Evolutionary conservation across 2,113 vertebrate species (phyloP), one percentile per base, ranked within the genome.

Genomic region (Sinosuthora webbiana): DNA sequence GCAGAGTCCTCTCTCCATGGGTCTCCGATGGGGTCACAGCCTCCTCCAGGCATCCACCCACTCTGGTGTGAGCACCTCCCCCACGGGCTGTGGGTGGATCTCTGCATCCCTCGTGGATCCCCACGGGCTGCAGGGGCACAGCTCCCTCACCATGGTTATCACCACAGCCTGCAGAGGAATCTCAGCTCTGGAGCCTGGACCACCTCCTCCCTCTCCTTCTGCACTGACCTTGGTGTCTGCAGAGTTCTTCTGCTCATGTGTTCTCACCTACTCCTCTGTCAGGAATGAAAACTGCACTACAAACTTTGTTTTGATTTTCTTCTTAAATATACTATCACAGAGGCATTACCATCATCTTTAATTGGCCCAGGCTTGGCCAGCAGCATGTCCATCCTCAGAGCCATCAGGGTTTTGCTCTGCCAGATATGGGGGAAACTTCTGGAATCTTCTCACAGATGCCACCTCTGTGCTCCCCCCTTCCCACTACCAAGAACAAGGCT

Each of bases 11-110:
- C 35, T 37, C 16, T 44, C 25, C 20, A 41, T 0, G 1, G 13
- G 5, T 30, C 20, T 70, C 12, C 44, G 24, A 42, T 1, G 0
- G 31, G 20, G 0, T 31, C 80, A 44, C 56, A 70, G 45, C 37
- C 45, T 44, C 25, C 13, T 35, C 37, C 37, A 44, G 56, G 10
- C 3, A 16, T 13, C 37, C 45, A 25, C 21, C 21, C 0, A 0
- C 45, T 15, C 31, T 0, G 0, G 31, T 4, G 0, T 9, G 53
- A 1, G 44, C 28, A 49, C 9, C n/a, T 49, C 5, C 9, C 41
- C 17, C 50, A 47, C 0, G 2, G 33, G 41, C 50, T 55, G 25
- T 1, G 9, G 35, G 27, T 39, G 35, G 49, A 70, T 52, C 49
- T 52, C 49, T 52, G 49, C 35, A 31, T 23, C 8, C 23, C 55